A percentile compares a stretch with the other conserved stretches of the same genome.
Evolutionary conservation across 2,113 vertebrate genomes (phyloP).

Genomic region (Caloenas nicobarica): DNA sequence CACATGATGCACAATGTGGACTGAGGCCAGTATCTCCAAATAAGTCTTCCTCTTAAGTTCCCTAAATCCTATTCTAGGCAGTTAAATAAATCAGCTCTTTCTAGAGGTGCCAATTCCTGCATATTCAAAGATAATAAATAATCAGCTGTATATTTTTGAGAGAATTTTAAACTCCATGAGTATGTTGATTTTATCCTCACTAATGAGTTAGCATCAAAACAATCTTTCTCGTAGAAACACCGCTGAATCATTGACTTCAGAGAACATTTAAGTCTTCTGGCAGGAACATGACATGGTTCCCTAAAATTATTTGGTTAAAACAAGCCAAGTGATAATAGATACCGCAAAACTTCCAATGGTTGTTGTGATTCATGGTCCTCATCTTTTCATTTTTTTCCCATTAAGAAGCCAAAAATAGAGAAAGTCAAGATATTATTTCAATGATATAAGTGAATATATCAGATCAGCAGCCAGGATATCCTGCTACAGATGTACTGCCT

Average conservation of each 20-base stretch:
- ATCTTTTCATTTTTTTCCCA: background rate
- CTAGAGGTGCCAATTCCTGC: background rate
- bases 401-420: background rate
- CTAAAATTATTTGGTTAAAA: conserved; percentile 20
- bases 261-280: conserved; percentile 13
- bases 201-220: conserved; percentile 11
- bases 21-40: background rate
- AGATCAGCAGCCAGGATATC: background rate
- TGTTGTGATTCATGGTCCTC: background rate
- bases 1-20: background rate
- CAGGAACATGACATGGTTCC: background rate
- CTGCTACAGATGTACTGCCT: background rate
- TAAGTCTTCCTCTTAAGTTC: background rate
- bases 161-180: background rate
- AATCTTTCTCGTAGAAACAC: background rate
- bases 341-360: conserved; percentile 3
- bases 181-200: background rate
- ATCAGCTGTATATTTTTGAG: background rate
- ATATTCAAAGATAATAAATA: background rate
- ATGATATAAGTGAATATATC: background rate
- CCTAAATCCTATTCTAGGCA: background rate
- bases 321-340: conserved; percentile 16
- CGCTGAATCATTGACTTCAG: conserved; percentile 9
- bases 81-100: conserved; percentile 4
- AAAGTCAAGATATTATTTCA: conserved; percentile 33